Conservation (phyloP, 1,140 invertebrate species). For the Pseudobourletiella spinata region DNA sequence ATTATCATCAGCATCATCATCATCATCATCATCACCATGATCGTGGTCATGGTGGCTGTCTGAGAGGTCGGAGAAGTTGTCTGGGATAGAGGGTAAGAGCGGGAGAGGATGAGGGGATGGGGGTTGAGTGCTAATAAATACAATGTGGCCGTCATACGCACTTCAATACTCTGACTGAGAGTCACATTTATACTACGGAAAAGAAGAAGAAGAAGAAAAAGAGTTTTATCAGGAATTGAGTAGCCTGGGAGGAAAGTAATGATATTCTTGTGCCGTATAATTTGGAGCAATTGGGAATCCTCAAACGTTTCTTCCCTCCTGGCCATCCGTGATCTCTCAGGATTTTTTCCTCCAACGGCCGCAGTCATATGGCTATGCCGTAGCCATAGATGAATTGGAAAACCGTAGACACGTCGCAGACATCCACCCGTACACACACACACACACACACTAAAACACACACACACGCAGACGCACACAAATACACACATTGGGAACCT, state of each 20-base stretch:
- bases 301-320: constrained; percentile 30
- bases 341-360: constrained; percentile 4
- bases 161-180: too few species aligned
- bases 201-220: too few species aligned
- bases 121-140: constrained; percentile 17
- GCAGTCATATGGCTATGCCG: not conserved
- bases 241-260: constrained; percentile 27
- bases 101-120: not conserved
- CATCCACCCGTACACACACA: constrained; percentile 5
- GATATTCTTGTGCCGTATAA: constrained; percentile 30
- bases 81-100: not conserved
- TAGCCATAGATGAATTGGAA: constrained; percentile 8
- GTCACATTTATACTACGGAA: too few species aligned
- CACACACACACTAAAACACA: not conserved
- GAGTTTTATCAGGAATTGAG: constrained; percentile 27
- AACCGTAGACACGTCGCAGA: too few species aligned
- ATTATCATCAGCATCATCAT: too few species aligned
- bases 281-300: constrained; percentile 32
- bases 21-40: too few species aligned
- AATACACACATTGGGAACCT: not conserved
- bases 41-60: too few species aligned
- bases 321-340: constrained; percentile 19
- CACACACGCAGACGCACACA: too few species aligned
- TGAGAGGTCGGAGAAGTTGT: not conserved
- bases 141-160: constrained; percentile 14